Percentiles rank a stretch among this genome's conserved stretches.
Conservation (phyloP, 2,113 vertebrate species). For the Tupaia chinensis region DNA sequence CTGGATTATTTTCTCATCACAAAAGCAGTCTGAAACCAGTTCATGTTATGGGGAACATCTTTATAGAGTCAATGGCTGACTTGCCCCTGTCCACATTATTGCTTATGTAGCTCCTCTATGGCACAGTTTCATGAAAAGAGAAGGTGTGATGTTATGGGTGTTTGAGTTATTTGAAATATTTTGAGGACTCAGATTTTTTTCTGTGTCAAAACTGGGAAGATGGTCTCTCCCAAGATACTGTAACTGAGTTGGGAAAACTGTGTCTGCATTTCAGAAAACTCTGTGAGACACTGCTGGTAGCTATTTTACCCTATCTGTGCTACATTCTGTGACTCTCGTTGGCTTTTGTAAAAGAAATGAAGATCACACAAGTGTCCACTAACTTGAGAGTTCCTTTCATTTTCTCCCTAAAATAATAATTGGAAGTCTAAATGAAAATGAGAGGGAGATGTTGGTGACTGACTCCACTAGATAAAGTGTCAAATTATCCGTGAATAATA, state of each 20-base stretch:
- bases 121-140: neutral
- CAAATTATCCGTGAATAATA: neutral
- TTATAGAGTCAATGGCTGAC: neutral
- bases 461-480: neutral
- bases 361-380: neutral
- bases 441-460: neutral
- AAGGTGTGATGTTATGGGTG: neutral
- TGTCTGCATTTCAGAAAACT: neutral
- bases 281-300: neutral
- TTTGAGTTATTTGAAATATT: neutral
- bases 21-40: neutral
- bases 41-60: neutral
- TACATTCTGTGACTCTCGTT: neutral
- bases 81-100: neutral
- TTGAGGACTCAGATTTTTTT: neutral
- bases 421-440: neutral
- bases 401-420: slow-evolving; percentile 17
- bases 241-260: neutral
- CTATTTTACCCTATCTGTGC: neutral
- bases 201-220: neutral
- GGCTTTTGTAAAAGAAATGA: neutral
- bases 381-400: neutral
- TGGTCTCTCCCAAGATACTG: neutral
- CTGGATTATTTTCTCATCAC: neutral
- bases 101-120: neutral